phyloP scores from a whole-genome alignment of 2,888 invertebrate genomes.

The Bruchidius siliquastri region DNA sequence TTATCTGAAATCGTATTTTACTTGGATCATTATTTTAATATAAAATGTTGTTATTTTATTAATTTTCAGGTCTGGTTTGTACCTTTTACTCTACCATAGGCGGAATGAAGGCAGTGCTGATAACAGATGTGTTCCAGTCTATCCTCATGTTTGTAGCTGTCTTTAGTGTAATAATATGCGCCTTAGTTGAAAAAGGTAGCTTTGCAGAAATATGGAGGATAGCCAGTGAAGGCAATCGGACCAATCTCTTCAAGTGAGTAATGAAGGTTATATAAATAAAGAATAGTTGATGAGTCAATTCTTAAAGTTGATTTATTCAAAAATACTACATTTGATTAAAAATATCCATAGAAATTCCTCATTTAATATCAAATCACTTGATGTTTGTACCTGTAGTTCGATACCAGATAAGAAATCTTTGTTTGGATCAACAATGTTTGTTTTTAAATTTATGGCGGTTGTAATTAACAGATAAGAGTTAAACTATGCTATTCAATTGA shows the following conservation, averaged over 20 bases:
- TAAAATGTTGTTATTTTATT: slow-evolving; percentile 2
- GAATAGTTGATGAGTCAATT: background rate
- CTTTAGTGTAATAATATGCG: slow-evolving; percentile 72
- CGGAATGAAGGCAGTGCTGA: slow-evolving; percentile 86
- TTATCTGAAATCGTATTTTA: too few species aligned
- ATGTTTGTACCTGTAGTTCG: too few species aligned
- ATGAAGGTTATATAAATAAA: background rate
- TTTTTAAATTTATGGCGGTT: too few species aligned
- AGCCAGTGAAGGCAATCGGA: slow-evolving; percentile 64
- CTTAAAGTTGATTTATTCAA: background rate
- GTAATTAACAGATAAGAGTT: too few species aligned
- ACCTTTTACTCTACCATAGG: slow-evolving; percentile 85
- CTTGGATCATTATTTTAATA: background rate
- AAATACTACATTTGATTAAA: too few species aligned
- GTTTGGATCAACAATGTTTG: too few species aligned
- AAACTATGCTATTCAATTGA: too few species aligned
- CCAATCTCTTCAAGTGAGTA: slow-evolving; percentile 63
- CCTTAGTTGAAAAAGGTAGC: slow-evolving; percentile 65
- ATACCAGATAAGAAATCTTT: too few species aligned
- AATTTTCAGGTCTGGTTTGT: slow-evolving; percentile 59
- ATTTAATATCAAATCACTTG: too few species aligned
- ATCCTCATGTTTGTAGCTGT: slow-evolving; percentile 80
- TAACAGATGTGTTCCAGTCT: slow-evolving; percentile 83
- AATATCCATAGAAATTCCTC: too few species aligned
- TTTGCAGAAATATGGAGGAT: slow-evolving; percentile 65